Evolutionary conservation across 2,113 vertebrate genomes (phyloP), one percentile per base, ranked within the genome.

Genomic region (Equus przewalskii): DNA sequence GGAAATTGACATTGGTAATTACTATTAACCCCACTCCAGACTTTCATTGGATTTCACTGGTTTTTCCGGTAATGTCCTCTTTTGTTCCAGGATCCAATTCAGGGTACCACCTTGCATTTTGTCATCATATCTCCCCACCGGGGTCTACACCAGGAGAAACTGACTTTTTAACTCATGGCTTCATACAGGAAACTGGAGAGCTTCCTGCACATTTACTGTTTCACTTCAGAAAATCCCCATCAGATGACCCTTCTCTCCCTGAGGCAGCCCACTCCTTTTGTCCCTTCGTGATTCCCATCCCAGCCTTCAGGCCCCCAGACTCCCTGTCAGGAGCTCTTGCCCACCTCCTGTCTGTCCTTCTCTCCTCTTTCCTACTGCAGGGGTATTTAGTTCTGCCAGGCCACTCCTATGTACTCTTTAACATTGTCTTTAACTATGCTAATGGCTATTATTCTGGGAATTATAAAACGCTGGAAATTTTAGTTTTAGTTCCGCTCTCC

Each of bases 191-290:
- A 84, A 81, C 33, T 84, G 13, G 49, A 79, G 44, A 33, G 21
- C 22, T 93, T 76, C n/a, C 44, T 97, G 88, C 22, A 65, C 56
- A 91, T 96, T 69, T 21, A 75, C 44, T 90, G 41, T 79, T 44
- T 87, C 44, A 87, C 54, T 41, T 94, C n/a, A 76, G 33, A 89
- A 79, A 96, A 91, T 80, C 33, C 80, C 81, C 13, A 13, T 12
- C 8, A 30, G 44, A 65, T 11, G 16, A n/a, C 64, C 28, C 15
- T 81, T 76, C 49, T 62, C 24, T 82, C 26, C 15, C 26, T 30
- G 24, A 30, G 82, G 30, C 11, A 28, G 28, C 26, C 70, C 3
- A n/a, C 36, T 64, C 36, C 44, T 44, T 4, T 0, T 7, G 41
- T 58, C 30, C 18, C n/a, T 60, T 26, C 64, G 58, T 30, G 26